phyloP scores from a whole-genome alignment of 2,888 invertebrate genomes.

The Patella caerulea region DNA sequence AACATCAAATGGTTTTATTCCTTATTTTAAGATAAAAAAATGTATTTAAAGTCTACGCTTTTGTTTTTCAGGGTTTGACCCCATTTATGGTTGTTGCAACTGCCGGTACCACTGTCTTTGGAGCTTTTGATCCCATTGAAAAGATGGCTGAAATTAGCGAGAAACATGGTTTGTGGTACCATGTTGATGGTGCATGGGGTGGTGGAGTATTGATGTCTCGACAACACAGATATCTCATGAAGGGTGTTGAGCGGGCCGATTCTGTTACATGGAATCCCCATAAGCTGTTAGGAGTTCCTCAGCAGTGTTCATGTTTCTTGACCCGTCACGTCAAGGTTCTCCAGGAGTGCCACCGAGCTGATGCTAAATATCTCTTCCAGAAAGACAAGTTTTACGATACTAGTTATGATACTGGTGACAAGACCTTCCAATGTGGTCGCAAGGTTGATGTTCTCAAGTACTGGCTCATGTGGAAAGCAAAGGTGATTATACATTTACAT shows the following conservation, averaged over 20 bases:
- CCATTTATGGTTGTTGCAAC: slow-evolving; percentile 98
- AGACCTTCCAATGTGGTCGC: slow-evolving; percentile 98
- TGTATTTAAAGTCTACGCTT: too few species aligned
- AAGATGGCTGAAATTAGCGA: slow-evolving; percentile 96
- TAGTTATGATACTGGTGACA: slow-evolving; percentile 96
- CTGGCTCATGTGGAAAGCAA: slow-evolving; percentile 99
- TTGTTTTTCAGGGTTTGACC: slow-evolving; percentile 81
- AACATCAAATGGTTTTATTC: too few species aligned
- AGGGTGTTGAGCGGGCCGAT: slow-evolving; percentile 88
- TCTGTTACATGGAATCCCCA: slow-evolving; percentile 99
- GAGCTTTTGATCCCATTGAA: slow-evolving; percentile 94
- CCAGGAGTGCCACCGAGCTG: slow-evolving; percentile 94
- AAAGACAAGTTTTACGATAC: slow-evolving; percentile 98
- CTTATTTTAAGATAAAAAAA: too few species aligned
- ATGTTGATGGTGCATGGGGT: slow-evolving; percentile 84
- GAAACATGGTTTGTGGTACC: slow-evolving; percentile 95
- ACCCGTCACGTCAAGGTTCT: slow-evolving; percentile 96
- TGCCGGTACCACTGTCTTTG: slow-evolving; percentile 93
- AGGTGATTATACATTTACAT: slow-evolving; percentile 76
- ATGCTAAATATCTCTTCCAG: slow-evolving; percentile 98
- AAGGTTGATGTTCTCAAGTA: slow-evolving; percentile 99
- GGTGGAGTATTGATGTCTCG: slow-evolving; percentile 81
- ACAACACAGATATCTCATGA: slow-evolving; percentile 90
- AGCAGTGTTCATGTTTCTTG: slow-evolving; percentile 97
- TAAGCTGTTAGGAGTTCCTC: slow-evolving; percentile 95